phyloP scores from a whole-genome alignment of 2,113 vertebrate genomes.

The Lepus timidus region DNA sequence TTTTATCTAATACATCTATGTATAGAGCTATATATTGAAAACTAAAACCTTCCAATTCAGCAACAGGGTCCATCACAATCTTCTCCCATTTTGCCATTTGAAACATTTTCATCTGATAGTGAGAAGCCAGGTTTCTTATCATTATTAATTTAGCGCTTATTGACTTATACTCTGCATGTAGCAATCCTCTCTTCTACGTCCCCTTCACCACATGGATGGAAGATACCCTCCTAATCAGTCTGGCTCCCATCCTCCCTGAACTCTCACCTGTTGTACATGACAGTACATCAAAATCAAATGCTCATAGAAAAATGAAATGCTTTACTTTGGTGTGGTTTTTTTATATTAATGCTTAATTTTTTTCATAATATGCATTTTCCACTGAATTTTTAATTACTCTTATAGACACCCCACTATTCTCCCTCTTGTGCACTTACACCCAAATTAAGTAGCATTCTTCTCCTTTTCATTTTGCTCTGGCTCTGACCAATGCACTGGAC shows the following conservation, averaged over 20 bases:
- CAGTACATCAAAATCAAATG: no score
- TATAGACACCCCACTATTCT: accelerated
- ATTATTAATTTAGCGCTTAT: background rate
- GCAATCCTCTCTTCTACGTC: accelerated
- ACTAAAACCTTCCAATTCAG: background rate
- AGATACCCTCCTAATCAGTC: background rate
- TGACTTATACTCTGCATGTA: background rate
- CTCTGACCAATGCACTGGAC: background rate
- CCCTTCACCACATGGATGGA: background rate
- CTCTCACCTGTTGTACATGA: accelerated
- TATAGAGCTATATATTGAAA: background rate
- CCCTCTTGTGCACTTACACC: accelerated
- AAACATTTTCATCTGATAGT: background rate
- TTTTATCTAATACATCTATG: background rate
- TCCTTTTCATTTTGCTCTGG: background rate
- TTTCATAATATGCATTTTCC: no score
- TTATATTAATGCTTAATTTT: no score
- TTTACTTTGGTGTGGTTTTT: no score
- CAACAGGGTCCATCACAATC: background rate
- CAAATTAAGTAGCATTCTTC: background rate
- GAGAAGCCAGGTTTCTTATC: background rate
- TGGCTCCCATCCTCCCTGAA: background rate
- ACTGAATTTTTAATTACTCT: background rate
- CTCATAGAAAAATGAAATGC: no score
- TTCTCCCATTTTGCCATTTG: background rate